Evolutionary conservation across 2,797 vertebrate species (phyloP).

Genomic region (Geotrypetes seraphini): DNA sequence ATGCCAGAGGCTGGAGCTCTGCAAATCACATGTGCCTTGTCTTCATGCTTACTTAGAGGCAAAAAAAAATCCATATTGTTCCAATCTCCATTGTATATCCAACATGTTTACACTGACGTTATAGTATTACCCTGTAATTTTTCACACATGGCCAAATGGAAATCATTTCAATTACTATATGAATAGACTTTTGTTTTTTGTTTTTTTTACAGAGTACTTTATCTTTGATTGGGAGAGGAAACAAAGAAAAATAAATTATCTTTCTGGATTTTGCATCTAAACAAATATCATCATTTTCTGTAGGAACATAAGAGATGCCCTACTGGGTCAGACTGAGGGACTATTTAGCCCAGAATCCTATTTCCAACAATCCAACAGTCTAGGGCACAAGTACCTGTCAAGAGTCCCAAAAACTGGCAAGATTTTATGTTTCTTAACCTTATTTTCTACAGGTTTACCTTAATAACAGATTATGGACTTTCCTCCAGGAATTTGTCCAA

Average conservation of each 20-base stretch:
- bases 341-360: too few species aligned
- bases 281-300: too few species aligned
- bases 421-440: too few species aligned
- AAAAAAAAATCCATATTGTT: slow-evolving; percentile 19
- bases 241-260: background rate
- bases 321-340: too few species aligned
- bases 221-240: background rate
- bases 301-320: too few species aligned
- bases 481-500: too few species aligned
- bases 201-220: slow-evolving; percentile 5
- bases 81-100: slow-evolving; percentile 5
- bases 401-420: too few species aligned
- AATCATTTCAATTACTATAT: slow-evolving; percentile 6
- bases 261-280: too few species aligned
- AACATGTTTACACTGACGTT: slow-evolving; percentile 14
- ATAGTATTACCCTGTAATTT: slow-evolving; percentile 10
- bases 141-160: slow-evolving; percentile 1
- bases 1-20: background rate
- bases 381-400: too few species aligned
- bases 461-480: too few species aligned
- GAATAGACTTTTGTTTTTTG: background rate
- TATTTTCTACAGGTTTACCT: too few species aligned
- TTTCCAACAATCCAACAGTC: too few species aligned
- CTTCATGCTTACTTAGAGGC: slow-evolving; percentile 12
- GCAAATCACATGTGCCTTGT: slow-evolving; percentile 11